These are phyloP conservation scores for Monodelphis domestica DNA, from an alignment of 2,797 vertebrate genomes.

Conservation along the genomic window DNA sequence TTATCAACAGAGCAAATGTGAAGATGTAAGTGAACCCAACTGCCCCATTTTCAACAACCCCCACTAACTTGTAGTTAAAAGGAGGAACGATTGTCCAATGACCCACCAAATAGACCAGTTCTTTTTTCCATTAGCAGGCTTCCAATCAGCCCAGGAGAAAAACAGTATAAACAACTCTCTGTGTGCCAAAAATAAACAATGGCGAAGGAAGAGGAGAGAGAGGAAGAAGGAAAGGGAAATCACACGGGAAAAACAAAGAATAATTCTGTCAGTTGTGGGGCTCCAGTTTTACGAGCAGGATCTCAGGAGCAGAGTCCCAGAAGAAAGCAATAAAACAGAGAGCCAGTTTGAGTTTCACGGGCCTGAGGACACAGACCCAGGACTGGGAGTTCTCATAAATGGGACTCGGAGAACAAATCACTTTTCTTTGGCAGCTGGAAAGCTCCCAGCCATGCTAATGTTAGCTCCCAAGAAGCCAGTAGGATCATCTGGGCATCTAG, in stretches of 20 bases:
- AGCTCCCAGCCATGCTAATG: neutral
- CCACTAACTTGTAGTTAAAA: conserved; percentile 4
- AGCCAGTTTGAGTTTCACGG: neutral
- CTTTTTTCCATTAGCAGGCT: conserved; percentile 1
- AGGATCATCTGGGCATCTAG: neutral
- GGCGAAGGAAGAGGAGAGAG: neutral
- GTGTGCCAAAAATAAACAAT: neutral
- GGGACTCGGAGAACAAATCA: neutral
- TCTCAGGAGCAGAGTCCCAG: neutral
- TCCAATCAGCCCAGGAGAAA: neutral
- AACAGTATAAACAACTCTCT: neutral
- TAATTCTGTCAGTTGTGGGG: neutral
- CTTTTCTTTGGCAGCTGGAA: neutral
- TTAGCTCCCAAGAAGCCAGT: neutral
- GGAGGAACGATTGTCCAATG: neutral
- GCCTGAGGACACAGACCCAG: neutral
- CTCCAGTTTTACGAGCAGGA: neutral
- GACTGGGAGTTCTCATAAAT: neutral
- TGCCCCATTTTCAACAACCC: neutral
- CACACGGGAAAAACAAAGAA: neutral
- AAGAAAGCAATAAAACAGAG: neutral
- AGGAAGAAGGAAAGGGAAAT: neutral
- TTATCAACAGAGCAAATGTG: neutral
- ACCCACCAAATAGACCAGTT: neutral
- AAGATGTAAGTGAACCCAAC: conserved; percentile 33